Percentiles rank a stretch among this genome's conserved stretches.
phyloP scores from a whole-genome alignment of 2,797 vertebrate genomes.

The Leptodactylus fallax region DNA sequence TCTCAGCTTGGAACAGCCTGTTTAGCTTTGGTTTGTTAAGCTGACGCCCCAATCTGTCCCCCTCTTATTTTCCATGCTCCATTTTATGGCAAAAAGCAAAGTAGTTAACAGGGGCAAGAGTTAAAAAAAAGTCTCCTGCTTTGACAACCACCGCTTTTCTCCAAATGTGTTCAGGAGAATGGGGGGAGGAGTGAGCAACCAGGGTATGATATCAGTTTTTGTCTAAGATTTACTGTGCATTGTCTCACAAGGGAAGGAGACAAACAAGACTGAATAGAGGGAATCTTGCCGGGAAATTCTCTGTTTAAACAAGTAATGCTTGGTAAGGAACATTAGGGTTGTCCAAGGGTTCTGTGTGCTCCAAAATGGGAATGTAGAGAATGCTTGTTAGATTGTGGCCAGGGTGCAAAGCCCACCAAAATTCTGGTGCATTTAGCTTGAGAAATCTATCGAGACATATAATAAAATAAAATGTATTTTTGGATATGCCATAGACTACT shows the following conservation, averaged over 20 bases:
- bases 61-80: conserved; percentile 9
- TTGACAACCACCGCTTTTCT: conserved; percentile 52
- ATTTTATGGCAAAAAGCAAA: conserved; percentile 5
- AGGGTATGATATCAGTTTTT: not conserved
- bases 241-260: accelerated
- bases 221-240: conserved; percentile 21
- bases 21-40: conserved; percentile 76
- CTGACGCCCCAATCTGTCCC: conserved; percentile 57
- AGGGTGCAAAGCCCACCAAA: too few species aligned
- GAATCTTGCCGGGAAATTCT: conserved; percentile 22
- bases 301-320: not conserved
- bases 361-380: not conserved
- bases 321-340: not conserved
- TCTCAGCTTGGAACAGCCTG: conserved; percentile 70
- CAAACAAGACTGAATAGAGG: conserved; percentile 25
- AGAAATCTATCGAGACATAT: too few species aligned
- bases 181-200: not conserved
- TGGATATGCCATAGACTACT: too few species aligned
- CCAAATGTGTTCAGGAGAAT: not conserved
- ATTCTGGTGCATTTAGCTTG: too few species aligned
- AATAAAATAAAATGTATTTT: too few species aligned
- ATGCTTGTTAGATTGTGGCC: not conserved
- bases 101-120: not conserved
- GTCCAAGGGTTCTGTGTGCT: too few species aligned
- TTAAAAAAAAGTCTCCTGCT: conserved; percentile 17